A percentile compares a stretch with the other conserved stretches of the same genome.
Conservation (phyloP, 2,888 invertebrate species). For the Neoitamus cyanurus region DNA sequence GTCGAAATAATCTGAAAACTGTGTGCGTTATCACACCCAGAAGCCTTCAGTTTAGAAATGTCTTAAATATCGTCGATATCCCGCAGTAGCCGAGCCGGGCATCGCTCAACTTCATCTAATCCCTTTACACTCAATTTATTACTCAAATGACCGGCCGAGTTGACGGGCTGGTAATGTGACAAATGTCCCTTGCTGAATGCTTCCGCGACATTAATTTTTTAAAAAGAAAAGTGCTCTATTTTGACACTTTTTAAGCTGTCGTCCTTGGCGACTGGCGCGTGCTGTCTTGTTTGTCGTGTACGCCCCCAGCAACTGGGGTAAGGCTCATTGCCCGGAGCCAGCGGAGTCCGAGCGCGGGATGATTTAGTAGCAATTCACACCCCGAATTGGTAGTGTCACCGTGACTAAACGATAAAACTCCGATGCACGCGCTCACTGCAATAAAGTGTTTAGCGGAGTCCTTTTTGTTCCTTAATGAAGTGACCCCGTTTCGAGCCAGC, state of each 20-base stretch:
- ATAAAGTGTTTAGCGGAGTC: slow-evolving; percentile 38
- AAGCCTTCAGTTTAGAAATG: neutral
- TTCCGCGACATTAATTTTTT: slow-evolving; percentile 41
- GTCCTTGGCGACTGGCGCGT: slow-evolving; percentile 19
- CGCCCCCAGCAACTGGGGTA: slow-evolving; percentile 25
- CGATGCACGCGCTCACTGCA: slow-evolving; percentile 40
- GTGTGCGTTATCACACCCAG: slow-evolving; percentile 19
- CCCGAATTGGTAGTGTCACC: slow-evolving; percentile 41
- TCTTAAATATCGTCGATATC: slow-evolving; percentile 1
- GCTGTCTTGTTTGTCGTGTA: neutral
- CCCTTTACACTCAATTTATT: slow-evolving; percentile 35
- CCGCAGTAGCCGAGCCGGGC: neutral
- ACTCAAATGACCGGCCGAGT: slow-evolving; percentile 9
- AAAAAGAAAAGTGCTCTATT: slow-evolving; percentile 27
- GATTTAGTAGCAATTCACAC: slow-evolving; percentile 45
- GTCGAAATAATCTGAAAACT: slow-evolving; percentile 8
- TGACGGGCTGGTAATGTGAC: neutral
- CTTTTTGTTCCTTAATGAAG: slow-evolving; percentile 39
- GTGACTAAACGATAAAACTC: slow-evolving; percentile 45
- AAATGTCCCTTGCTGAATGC: slow-evolving; percentile 30
- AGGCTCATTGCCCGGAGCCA: neutral
- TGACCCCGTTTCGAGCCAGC: neutral
- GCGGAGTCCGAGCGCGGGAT: neutral
- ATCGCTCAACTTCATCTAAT: neutral
- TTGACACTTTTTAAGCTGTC: slow-evolving; percentile 44